Conservation (phyloP, 2,888 invertebrate species). For the Bhutanitis thaidina region DNA sequence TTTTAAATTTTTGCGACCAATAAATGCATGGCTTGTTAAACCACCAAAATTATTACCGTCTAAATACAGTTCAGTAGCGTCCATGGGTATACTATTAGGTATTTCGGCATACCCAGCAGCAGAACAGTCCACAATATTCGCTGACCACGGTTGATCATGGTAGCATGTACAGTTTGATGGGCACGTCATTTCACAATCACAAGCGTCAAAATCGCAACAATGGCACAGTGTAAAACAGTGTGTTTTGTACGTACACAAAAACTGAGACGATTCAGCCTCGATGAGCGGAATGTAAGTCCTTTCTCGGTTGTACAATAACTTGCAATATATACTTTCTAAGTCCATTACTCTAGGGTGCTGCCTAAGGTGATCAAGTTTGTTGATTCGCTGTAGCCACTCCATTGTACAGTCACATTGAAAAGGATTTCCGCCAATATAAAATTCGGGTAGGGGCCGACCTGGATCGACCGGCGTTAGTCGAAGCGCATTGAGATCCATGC, state of each 20-base stretch:
- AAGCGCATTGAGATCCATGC: slow-evolving; percentile 93
- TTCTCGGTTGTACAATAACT: slow-evolving; percentile 90
- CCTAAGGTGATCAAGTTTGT: slow-evolving; percentile 88
- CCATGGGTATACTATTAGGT: slow-evolving; percentile 95
- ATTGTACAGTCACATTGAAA: slow-evolving; percentile 97
- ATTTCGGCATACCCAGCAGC: slow-evolving; percentile 88
- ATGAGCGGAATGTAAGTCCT: slow-evolving; percentile 91
- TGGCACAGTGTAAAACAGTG: slow-evolving; percentile 97
- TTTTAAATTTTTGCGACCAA: slow-evolving; percentile 93
- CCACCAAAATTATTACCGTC: slow-evolving; percentile 95
- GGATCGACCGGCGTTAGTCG: slow-evolving; percentile 89
- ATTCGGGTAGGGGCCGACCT: slow-evolving; percentile 89
- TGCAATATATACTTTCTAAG: slow-evolving; percentile 93
- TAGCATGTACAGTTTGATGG: slow-evolving; percentile 96
- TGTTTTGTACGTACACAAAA: slow-evolving; percentile 94
- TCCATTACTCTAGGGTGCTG: slow-evolving; percentile 96
- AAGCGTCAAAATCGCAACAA: slow-evolving; percentile 97
- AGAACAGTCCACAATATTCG: slow-evolving; percentile 95
- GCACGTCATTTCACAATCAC: slow-evolving; percentile 98
- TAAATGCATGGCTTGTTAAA: slow-evolving; percentile 92
- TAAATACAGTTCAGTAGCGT: slow-evolving; percentile 95
- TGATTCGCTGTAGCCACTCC: slow-evolving; percentile 96
- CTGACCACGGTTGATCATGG: slow-evolving; percentile 95
- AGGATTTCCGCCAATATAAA: slow-evolving; percentile 96
- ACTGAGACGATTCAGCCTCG: slow-evolving; percentile 93